These are phyloP conservation scores for Platygyra sinensis DNA, from an alignment of 64 coral and sea anemone species.

Conservation along the genomic window DNA sequence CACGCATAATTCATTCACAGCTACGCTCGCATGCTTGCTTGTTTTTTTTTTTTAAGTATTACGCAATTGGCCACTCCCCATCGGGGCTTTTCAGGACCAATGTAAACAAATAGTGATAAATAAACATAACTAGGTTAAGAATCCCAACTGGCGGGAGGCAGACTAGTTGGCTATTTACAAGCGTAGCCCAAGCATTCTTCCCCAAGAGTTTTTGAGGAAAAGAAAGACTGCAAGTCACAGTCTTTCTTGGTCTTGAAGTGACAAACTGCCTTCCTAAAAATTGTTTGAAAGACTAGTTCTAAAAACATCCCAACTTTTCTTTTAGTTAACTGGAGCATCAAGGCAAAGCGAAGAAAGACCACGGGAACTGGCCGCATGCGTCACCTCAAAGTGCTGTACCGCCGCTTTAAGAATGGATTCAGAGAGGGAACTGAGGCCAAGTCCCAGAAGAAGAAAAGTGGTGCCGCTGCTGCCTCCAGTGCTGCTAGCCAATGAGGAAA, in stretches of 20 bases:
- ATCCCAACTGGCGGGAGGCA: too few species aligned
- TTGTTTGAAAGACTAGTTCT: background rate
- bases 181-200: too few species aligned
- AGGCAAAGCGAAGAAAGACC: constrained; percentile 88
- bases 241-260: background rate
- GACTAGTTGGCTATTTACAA: too few species aligned
- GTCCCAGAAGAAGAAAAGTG: constrained; percentile 76
- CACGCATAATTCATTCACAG: too few species aligned
- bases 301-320: background rate
- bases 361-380: constrained; percentile 98
- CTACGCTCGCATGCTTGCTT: too few species aligned
- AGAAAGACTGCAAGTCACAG: too few species aligned
- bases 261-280: background rate
- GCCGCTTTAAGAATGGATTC: constrained; percentile 97
- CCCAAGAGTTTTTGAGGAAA: too few species aligned
- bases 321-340: constrained; percentile 94
- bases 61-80: too few species aligned
- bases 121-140: too few species aligned
- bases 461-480: constrained; percentile 54
- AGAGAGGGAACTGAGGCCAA: constrained; percentile 83
- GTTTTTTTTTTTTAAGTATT: too few species aligned
- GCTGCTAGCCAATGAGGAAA: constrained; percentile 9
- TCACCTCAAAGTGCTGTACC: constrained; percentile 77
- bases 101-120: too few species aligned
- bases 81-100: too few species aligned